phyloP scores from a whole-genome alignment of 2,888 invertebrate species.

The Dromius quadrimaculatus region DNA sequence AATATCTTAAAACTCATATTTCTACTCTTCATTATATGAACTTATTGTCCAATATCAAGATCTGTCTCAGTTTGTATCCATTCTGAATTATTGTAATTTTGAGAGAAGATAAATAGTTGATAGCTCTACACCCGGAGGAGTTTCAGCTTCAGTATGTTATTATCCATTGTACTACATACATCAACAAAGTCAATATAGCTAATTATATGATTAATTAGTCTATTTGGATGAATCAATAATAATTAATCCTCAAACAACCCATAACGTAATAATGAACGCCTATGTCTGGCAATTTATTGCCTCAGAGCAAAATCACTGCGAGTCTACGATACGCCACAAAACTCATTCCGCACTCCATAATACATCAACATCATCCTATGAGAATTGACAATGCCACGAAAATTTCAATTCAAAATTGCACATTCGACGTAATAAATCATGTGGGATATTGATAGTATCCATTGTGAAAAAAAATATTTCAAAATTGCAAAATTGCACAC shows the following conservation, averaged over 20 bases:
- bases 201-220: constrained; percentile 37
- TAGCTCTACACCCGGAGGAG: too few species aligned
- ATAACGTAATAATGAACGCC: constrained; percentile 19
- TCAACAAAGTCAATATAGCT: constrained; percentile 28
- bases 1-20: too few species aligned
- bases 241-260: constrained; percentile 32
- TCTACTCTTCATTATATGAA: too few species aligned
- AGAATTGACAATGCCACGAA: too few species aligned
- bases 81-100: too few species aligned
- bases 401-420: too few species aligned
- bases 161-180: too few species aligned
- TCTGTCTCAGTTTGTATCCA: too few species aligned
- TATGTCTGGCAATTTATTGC: constrained; percentile 25
- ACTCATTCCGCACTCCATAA: neutral
- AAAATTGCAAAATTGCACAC: constrained; percentile 28
- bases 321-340: constrained; percentile 13
- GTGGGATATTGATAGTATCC: neutral
- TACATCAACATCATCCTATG: constrained; percentile 3
- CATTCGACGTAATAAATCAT: constrained; percentile 10
- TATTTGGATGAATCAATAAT: constrained; percentile 37
- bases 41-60: too few species aligned
- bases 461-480: constrained; percentile 2
- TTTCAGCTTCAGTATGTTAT: too few species aligned
- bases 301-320: constrained; percentile 8
- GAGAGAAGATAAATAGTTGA: too few species aligned